Percentiles rank a stretch among this genome's conserved stretches.
Evolutionary conservation across 2,797 vertebrate species (phyloP).

Genomic region (Lophotriccus pileatus): DNA sequence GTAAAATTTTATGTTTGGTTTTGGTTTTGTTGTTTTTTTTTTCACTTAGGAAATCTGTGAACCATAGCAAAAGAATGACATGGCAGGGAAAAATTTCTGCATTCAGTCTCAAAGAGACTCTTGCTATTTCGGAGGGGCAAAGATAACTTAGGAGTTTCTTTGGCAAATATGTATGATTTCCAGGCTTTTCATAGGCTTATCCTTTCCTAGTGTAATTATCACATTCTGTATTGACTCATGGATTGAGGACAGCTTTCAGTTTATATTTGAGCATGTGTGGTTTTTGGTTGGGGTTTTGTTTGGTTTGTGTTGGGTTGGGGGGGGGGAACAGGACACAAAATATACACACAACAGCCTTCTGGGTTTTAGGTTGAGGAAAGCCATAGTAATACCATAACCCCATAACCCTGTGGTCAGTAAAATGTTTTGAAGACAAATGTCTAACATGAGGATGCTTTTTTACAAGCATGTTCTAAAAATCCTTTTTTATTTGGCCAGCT

Average conservation of each 20-base stretch:
- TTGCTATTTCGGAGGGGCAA: not conserved
- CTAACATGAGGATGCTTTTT: not conserved
- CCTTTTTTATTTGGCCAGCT: not conserved
- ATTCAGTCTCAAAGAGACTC: not conserved
- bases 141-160: not conserved
- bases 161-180: not conserved
- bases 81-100: not conserved
- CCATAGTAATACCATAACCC: not conserved
- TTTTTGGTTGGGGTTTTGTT: not conserved
- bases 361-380: not conserved
- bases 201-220: not conserved
- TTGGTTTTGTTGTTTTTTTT: not conserved
- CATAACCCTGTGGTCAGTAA: not conserved
- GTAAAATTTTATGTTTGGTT: not conserved
- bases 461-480: not conserved
- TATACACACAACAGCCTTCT: not conserved
- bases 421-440: not conserved
- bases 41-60: not conserved
- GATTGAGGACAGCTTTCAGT: not conserved
- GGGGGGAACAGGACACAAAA: fast-evolving
- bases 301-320: not conserved
- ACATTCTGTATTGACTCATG: not conserved
- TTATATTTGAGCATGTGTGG: not conserved
- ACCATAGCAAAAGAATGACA: not conserved
- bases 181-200: not conserved